Percentiles rank a stretch among this genome's conserved stretches.
Evolutionary conservation across 2,888 invertebrate species (phyloP).

Genomic region (Tubiluchus corallicola): DNA sequence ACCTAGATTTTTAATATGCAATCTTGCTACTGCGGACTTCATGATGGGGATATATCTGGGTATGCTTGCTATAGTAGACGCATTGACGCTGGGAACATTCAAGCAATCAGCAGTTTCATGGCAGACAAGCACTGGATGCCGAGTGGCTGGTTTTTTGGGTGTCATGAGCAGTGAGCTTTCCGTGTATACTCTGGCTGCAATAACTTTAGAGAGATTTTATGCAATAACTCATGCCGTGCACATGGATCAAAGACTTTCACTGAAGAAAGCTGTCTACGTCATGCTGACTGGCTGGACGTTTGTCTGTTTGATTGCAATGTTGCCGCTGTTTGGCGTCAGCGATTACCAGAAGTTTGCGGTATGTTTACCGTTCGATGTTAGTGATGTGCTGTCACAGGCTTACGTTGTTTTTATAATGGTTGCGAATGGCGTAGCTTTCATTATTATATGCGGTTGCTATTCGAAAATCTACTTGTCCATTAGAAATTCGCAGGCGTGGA

Average conservation of each 20-base stretch:
- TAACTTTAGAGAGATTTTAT: slow-evolving; percentile 71
- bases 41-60: slow-evolving; percentile 91
- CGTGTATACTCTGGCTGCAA: slow-evolving; percentile 86
- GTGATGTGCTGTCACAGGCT: slow-evolving; percentile 51
- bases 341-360: slow-evolving; percentile 93
- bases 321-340: slow-evolving; percentile 64
- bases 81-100: slow-evolving; percentile 84
- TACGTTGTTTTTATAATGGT: slow-evolving; percentile 79
- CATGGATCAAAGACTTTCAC: slow-evolving; percentile 76
- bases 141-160: slow-evolving; percentile 81
- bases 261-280: slow-evolving; percentile 73
- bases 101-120: slow-evolving; percentile 88
- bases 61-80: slow-evolving; percentile 83
- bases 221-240: slow-evolving; percentile 97
- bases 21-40: slow-evolving; percentile 87
- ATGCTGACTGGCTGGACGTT: slow-evolving; percentile 87
- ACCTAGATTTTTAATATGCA: slow-evolving; percentile 85
- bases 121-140: slow-evolving; percentile 87
- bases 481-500: slow-evolving; percentile 84
- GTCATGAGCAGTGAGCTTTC: slow-evolving; percentile 82
- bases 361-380: slow-evolving; percentile 83
- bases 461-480: slow-evolving; percentile 95
- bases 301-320: slow-evolving; percentile 59
- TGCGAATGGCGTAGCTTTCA: slow-evolving; percentile 79
- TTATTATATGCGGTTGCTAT: slow-evolving; percentile 86